A percentile compares a stretch with the other conserved stretches of the same genome.
Conservation (phyloP, 2,113 vertebrate species). For the Odocoileus virginianus region DNA sequence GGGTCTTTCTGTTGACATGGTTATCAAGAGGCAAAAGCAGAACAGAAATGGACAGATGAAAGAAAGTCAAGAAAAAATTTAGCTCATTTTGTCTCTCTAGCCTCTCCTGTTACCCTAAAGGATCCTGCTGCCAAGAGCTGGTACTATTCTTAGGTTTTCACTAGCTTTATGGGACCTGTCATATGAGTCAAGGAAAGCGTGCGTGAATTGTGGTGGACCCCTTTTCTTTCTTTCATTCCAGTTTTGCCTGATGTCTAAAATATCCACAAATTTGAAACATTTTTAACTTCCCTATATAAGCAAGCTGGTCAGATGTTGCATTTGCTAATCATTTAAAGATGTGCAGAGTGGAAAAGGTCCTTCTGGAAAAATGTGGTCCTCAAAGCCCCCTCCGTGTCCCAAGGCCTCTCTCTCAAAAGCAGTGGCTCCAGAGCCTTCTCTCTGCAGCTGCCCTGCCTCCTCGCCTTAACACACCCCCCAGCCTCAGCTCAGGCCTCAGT, state of each 20-base stretch:
- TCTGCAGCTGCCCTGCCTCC: background rate
- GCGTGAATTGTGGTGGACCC: background rate
- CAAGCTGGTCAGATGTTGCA: conserved; percentile 17
- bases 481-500: background rate
- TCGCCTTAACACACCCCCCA: background rate
- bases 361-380: background rate
- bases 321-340: conserved; percentile 61
- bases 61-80: background rate
- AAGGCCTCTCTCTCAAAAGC: background rate
- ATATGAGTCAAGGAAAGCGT: background rate
- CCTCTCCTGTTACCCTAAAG: background rate
- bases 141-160: background rate
- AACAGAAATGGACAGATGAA: background rate
- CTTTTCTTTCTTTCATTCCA: background rate
- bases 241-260: background rate
- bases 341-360: background rate
- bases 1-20: background rate
- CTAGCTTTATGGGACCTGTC: background rate
- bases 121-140: background rate
- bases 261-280: background rate
- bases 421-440: background rate
- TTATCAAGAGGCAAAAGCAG: background rate
- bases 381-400: background rate
- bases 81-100: background rate
- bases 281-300: conserved; percentile 28